Evolutionary conservation across 2,113 vertebrate species (phyloP), one percentile per base, ranked within the genome.

Genomic region (Cololabis saira): DNA sequence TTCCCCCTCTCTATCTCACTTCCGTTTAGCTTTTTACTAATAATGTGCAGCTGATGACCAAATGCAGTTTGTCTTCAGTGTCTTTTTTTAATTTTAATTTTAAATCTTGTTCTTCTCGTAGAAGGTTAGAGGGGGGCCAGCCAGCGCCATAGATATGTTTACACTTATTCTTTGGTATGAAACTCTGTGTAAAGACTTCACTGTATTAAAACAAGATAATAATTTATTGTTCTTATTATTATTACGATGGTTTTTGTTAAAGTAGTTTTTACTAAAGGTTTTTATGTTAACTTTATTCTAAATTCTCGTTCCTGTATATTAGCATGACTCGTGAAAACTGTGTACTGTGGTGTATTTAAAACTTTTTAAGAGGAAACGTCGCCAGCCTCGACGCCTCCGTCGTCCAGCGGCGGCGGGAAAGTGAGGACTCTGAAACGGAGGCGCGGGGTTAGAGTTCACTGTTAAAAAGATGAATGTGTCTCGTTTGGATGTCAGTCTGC

Each of bases 311-410:
- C 92, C 87, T 94, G 93, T 94, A 90, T 94, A 70, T 93, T 93
- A 77, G 96, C 96, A 98, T 97, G 96, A 95, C 90, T 91, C 91
- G 91, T 95, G 94, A 91, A 95, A 91, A 65, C 90, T 94, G 92
- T 97, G 94, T 96, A 91, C 84, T 90, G 95, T 96, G 94, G 90
- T 90, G 94, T 96, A 95, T 94, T 92, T 95, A 91, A 92, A 93
- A 90, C 88, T 85, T 81, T 93, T 72, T 40, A 94, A 71, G 76
- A 92, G 94, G 68, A 93, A 94, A 93, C 89, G 82, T 42, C 81
- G 91, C 62, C 19, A 18, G 59, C 76, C 71, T 72, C 37, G 19
- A 58, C 91, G 89, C 54, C 27, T 55, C 84, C 80, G 79, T 89
- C 78, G 78, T 90, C 86, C 66, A 66, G 85, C 17, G 59, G 33